Evolutionary conservation across 2,888 invertebrate genomes (phyloP).

Genomic region (Iselma pallidipennis): DNA sequence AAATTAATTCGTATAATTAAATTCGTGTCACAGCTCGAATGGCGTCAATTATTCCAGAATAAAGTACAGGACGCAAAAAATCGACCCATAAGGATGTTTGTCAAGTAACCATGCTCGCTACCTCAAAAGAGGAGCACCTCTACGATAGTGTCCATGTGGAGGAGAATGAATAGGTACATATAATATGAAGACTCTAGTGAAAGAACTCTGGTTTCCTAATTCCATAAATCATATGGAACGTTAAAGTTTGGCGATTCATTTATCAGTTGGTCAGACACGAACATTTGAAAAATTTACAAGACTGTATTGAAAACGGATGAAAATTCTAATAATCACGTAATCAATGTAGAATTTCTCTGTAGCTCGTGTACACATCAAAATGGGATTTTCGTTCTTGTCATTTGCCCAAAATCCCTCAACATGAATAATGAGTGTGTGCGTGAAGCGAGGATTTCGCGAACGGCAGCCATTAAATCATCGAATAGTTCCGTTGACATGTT

Average conservation of each 20-base stretch:
- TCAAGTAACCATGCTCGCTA: no score
- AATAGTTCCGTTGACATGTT: slow-evolving; percentile 20
- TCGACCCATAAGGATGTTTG: not conserved
- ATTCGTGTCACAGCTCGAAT: slow-evolving; percentile 7
- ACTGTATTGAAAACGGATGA: not conserved
- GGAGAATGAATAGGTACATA: no score
- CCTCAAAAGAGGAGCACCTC: no score
- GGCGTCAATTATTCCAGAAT: slow-evolving; percentile 4
- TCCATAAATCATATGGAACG: not conserved
- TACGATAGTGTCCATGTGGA: no score
- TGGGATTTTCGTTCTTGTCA: not conserved
- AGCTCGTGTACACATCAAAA: no score
- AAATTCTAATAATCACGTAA: not conserved
- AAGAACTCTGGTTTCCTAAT: no score
- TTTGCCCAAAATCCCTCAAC: not conserved
- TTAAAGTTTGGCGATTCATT: not conserved
- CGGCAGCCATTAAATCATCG: slow-evolving; percentile 10
- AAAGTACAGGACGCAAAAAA: not conserved
- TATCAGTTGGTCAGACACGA: not conserved
- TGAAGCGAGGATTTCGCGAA: slow-evolving; percentile 12
- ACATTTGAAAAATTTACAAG: not conserved
- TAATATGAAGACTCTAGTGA: no score
- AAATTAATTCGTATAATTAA: slow-evolving; percentile 10
- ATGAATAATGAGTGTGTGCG: slow-evolving; percentile 22
- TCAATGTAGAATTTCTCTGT: slow-evolving; percentile 1